Conservation (phyloP, 1,140 invertebrate species). For the Drosophila micromelanica region DNA sequence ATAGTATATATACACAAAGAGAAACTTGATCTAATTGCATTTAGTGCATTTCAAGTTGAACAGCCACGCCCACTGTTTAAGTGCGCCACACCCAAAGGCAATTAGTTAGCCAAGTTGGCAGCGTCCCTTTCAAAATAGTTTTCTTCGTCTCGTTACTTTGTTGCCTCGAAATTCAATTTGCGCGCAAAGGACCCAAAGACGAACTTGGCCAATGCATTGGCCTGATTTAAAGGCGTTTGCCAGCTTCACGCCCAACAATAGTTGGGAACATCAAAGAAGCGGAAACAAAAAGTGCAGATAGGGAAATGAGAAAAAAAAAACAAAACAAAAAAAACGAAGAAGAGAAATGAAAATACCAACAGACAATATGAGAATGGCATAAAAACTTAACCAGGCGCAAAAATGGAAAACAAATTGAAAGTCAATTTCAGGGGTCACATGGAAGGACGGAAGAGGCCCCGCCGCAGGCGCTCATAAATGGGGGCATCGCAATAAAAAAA, state of each 20-base stretch:
- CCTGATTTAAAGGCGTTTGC: conserved; percentile 47
- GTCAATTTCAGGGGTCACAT: conserved; percentile 54
- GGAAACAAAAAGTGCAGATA: background rate
- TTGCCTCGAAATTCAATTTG: conserved; percentile 33
- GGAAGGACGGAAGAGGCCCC: background rate
- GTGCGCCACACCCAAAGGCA: conserved; percentile 20
- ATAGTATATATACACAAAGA: conserved; percentile 7
- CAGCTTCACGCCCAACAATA: conserved; percentile 7
- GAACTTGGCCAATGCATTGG: conserved; percentile 57
- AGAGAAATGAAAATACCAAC: conserved; percentile 16
- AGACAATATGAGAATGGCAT: conserved; percentile 59
- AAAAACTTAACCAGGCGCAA: conserved; percentile 62
- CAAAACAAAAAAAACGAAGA: conserved; percentile 10
- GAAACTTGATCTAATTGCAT: conserved; percentile 60
- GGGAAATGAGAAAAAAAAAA: conserved; percentile 19
- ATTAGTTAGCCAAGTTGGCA: conserved; percentile 56
- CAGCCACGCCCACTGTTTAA: conserved; percentile 29
- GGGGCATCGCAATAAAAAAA: conserved; percentile 33
- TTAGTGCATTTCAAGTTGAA: conserved; percentile 41
- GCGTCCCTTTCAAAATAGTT: conserved; percentile 29
- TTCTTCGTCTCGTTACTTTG: conserved; percentile 8
- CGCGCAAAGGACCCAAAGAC: conserved; percentile 21
- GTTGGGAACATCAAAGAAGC: conserved; percentile 25
- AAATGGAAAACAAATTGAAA: conserved; percentile 70
- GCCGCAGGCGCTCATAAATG: conserved; percentile 30